These are phyloP conservation scores for Ephialtes manifestator DNA, from an alignment of 2,888 invertebrate genomes.

Conservation along the genomic window DNA sequence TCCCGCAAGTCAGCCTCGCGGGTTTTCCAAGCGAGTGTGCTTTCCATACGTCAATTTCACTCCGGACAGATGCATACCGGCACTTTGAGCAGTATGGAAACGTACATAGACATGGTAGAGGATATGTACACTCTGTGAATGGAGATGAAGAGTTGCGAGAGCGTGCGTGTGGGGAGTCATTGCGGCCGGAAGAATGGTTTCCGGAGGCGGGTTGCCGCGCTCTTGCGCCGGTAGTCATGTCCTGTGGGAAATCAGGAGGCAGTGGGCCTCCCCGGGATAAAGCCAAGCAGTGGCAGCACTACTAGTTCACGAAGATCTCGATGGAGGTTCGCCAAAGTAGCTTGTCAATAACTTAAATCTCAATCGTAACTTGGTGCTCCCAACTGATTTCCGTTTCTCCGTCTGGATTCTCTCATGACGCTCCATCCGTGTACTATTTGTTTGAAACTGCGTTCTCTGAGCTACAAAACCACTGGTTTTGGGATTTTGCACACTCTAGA, in stretches of 20 bases:
- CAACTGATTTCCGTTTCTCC: conserved; percentile 82
- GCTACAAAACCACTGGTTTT: conserved; percentile 23
- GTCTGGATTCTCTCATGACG: conserved; percentile 40
- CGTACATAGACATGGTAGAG: conserved; percentile 13
- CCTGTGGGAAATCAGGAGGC: conserved; percentile 85
- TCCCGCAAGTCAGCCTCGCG: conserved; percentile 11
- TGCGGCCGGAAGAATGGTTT: conserved; percentile 85
- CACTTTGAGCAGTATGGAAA: conserved; percentile 8
- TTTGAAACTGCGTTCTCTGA: conserved; percentile 8
- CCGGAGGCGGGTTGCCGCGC: conserved; percentile 80
- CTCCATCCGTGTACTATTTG: conserved; percentile 20
- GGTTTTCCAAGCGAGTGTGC: not conserved
- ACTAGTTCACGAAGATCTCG: conserved; percentile 72
- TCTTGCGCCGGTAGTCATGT: conserved; percentile 67
- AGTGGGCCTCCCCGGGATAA: conserved; percentile 82
- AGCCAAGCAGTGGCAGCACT: conserved; percentile 74
- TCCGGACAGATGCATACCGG: conserved; percentile 32
- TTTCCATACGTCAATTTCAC: conserved; percentile 57
- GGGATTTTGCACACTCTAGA: not conserved
- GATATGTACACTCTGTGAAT: conserved; percentile 51
- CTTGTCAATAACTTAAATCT: conserved; percentile 86
- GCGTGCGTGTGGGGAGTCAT: conserved; percentile 80
- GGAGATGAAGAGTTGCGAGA: conserved; percentile 65
- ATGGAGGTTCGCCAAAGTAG: conserved; percentile 83
- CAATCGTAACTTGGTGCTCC: conserved; percentile 85